These are phyloP conservation scores for Coptodon bakossiorum DNA, from an alignment of 2,113 vertebrate species.

Conservation along the genomic window DNA sequence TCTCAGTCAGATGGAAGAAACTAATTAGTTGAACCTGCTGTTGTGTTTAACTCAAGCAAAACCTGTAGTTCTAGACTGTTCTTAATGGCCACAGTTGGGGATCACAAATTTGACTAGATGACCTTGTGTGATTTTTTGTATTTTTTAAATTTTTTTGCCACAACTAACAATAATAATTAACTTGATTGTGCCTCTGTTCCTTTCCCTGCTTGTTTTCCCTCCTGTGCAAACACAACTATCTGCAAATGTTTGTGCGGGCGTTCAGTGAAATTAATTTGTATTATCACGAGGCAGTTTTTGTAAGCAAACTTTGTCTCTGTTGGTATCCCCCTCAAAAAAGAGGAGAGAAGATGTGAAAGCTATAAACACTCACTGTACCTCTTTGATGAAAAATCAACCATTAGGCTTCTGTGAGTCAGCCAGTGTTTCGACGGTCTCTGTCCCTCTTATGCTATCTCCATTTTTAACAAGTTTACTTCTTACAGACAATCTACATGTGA, in stretches of 20 bases:
- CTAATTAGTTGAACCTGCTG: not conserved
- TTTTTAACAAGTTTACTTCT: not conserved
- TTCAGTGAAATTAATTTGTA: not conserved
- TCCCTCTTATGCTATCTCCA: not conserved
- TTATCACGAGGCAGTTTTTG: not conserved
- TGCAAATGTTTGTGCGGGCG: not conserved
- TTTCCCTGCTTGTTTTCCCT: not conserved
- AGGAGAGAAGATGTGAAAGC: not conserved
- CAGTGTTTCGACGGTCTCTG: not conserved
- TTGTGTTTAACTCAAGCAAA: not conserved
- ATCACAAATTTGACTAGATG: not conserved
- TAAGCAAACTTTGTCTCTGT: not conserved
- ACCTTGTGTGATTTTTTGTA: not conserved
- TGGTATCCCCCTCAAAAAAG: not conserved
- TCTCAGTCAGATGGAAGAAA: not conserved
- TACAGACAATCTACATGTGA: not conserved
- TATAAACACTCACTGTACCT: not conserved
- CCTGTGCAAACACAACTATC: not conserved
- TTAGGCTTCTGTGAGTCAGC: not conserved
- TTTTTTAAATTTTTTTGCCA: not conserved
- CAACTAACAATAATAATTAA: not conserved
- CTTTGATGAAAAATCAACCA: not conserved
- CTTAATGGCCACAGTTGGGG: not conserved
- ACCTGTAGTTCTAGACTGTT: not conserved
- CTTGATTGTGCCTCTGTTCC: not conserved